phyloP scores from a whole-genome alignment of 2,797 vertebrate species.

The Dendrocincla tyrannina region DNA sequence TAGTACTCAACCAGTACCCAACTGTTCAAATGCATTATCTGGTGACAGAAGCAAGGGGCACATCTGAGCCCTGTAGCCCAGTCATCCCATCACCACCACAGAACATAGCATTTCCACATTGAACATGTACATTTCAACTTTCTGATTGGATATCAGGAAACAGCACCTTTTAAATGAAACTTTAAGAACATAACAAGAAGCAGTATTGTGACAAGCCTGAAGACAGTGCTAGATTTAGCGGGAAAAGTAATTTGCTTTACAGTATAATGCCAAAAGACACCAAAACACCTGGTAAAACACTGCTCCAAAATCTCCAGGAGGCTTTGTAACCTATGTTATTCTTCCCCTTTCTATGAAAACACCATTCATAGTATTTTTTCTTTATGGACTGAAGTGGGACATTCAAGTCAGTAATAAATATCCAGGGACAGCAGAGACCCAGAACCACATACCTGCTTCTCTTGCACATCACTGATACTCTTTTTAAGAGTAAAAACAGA shows the following conservation, averaged over 20 bases:
- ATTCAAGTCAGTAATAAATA: neutral
- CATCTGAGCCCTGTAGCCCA: accelerated
- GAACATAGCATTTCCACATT: accelerated
- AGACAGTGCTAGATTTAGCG: accelerated
- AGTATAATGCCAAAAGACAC: neutral
- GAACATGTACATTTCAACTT: neutral
- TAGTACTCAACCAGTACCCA: accelerated
- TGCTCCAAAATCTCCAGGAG: neutral
- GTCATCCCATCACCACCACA: neutral
- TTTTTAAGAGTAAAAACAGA: neutral
- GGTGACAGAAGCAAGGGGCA: neutral
- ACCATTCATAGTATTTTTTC: neutral
- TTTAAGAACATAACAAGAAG: neutral
- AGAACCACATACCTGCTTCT: neutral
- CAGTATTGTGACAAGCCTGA: neutral
- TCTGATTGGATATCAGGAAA: neutral
- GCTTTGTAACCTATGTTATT: neutral
- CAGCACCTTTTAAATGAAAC: neutral
- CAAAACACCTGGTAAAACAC: neutral
- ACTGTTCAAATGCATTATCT: neutral
- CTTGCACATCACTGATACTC: neutral
- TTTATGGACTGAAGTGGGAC: neutral
- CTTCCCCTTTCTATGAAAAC: neutral
- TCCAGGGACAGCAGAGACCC: neutral
- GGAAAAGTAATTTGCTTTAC: neutral